A percentile compares a stretch with the other conserved stretches of the same genome.
Conservation (phyloP, 2,797 vertebrate genomes). For the Gymnothorax reevesii region DNA sequence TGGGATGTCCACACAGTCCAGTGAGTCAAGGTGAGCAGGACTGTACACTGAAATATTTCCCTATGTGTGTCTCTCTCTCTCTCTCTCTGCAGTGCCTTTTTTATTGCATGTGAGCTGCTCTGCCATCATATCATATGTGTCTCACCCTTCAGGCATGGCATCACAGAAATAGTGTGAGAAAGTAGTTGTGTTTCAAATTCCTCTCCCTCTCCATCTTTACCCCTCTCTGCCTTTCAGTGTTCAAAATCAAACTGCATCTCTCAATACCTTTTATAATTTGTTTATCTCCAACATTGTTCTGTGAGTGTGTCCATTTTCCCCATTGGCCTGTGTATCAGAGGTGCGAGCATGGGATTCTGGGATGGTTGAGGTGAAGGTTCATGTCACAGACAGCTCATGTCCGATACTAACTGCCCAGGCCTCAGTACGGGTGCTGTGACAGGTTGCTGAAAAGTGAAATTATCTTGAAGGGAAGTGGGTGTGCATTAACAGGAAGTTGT, state of each 20-base stretch:
- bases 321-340: not conserved
- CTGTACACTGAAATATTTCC: not conserved
- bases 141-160: not conserved
- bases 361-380: slow-evolving; percentile 20
- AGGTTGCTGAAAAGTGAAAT: slow-evolving; percentile 39
- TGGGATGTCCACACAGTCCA: not conserved
- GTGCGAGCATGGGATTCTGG: not conserved
- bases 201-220: not conserved
- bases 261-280: not conserved
- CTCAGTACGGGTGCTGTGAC: not conserved
- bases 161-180: slow-evolving; percentile 9
- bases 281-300: not conserved
- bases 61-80: no score
- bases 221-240: not conserved
- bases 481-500: slow-evolving; percentile 77
- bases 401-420: slow-evolving; percentile 11
- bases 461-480: slow-evolving; percentile 67
- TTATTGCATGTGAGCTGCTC: not conserved
- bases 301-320: not conserved
- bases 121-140: slow-evolving; percentile 1
- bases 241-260: not conserved
- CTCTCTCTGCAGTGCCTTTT: not conserved
- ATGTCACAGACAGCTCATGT: slow-evolving; percentile 32
- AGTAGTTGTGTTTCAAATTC: not conserved
- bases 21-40: not conserved